Evolutionary conservation across 2,113 vertebrate species (phyloP).

Genomic region (Ploceus nigricollis): DNA sequence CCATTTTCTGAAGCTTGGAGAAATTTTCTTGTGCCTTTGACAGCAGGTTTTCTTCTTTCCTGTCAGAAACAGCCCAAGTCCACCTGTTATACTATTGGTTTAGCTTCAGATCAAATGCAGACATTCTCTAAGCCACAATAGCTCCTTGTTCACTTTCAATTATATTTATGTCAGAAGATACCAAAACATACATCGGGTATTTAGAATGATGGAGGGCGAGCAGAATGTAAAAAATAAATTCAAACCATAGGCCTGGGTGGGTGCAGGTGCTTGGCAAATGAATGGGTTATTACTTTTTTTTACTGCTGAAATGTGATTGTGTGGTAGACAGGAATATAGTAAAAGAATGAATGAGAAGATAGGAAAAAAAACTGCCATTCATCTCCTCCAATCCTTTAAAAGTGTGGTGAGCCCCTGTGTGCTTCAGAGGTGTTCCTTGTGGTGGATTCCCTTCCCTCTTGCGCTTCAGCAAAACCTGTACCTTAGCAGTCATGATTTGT

Average conservation of each 20-base stretch:
- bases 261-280: not conserved
- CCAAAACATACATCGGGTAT: not conserved
- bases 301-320: no score
- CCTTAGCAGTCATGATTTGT: not conserved
- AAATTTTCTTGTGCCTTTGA: not conserved
- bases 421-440: not conserved
- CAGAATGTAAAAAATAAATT: not conserved
- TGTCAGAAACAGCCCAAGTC: not conserved
- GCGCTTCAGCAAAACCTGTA: not conserved
- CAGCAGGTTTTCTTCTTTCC: not conserved
- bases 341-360: not conserved
- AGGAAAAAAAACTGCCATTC: not conserved
- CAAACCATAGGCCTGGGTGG: not conserved
- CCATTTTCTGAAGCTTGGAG: not conserved
- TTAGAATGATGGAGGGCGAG: not conserved
- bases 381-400: not conserved
- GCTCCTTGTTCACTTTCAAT: not conserved
- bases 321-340: not conserved
- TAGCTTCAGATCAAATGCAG: not conserved
- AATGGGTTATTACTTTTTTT: not conserved
- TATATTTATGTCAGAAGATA: not conserved
- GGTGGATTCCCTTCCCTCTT: not conserved
- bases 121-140: not conserved
- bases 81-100: not conserved
- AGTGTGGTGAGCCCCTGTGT: not conserved